Evolutionary conservation across 2,113 vertebrate genomes (phyloP).

Genomic region (Actenoides hombroni): DNA sequence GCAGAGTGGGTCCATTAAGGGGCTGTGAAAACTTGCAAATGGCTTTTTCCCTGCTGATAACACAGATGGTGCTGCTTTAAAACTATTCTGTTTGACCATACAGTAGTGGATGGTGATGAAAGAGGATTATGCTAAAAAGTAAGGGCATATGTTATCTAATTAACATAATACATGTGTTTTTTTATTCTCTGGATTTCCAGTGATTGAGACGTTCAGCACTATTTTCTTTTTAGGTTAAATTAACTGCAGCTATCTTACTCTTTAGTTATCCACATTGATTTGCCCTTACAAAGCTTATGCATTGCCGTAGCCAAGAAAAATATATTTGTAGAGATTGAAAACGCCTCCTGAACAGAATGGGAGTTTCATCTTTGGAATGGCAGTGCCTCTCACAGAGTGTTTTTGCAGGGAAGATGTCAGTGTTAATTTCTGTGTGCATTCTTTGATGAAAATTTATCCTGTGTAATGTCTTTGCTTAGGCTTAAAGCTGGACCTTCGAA

Average conservation of each 20-base stretch:
- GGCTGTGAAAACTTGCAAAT: background rate
- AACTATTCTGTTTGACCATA: background rate
- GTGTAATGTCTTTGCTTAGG: background rate
- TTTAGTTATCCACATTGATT: background rate
- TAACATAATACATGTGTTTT: background rate
- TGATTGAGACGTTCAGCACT: background rate
- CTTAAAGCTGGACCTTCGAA: background rate
- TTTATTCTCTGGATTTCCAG: background rate
- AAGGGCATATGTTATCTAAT: background rate
- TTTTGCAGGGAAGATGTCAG: background rate
- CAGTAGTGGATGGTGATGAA: background rate
- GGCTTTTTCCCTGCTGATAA: background rate
- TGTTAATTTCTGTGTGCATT: background rate
- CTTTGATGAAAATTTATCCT: background rate
- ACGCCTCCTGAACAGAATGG: background rate
- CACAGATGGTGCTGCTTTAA: background rate
- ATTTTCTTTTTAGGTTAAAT: background rate
- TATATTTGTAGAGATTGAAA: background rate
- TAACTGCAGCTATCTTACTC: background rate
- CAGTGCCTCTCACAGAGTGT: background rate
- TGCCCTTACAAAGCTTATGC: background rate
- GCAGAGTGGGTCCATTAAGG: background rate
- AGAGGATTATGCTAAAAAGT: background rate
- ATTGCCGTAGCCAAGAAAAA: conserved; percentile 1
- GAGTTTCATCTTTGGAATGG: background rate